Evolutionary conservation across 30 jellyfish, hydroid and myxozoan genomes (phyloP).

Genomic region (Hydractinia echinata): DNA sequence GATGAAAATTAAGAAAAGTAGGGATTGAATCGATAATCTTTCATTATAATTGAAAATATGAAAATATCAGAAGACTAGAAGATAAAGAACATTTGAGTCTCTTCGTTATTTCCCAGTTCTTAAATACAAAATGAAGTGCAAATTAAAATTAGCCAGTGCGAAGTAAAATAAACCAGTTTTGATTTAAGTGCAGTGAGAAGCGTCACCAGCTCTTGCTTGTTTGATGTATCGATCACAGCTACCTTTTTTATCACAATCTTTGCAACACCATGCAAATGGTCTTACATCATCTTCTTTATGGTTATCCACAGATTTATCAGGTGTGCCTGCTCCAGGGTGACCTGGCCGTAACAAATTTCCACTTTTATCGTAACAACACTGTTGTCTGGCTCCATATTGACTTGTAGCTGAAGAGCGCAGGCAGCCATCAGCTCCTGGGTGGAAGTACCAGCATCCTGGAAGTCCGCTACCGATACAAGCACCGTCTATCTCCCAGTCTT

Average conservation of each 20-base stretch:
- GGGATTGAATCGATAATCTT: too few species aligned
- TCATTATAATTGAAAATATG: too few species aligned
- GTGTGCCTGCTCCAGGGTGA: conserved; percentile 34
- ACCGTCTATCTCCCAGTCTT: conserved; percentile 17
- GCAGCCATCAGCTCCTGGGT: conserved; percentile 44
- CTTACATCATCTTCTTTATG: conserved; percentile 5
- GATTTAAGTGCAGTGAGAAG: too few species aligned
- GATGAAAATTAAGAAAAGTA: too few species aligned
- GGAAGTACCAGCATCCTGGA: conserved; percentile 22
- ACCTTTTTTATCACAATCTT: background rate
- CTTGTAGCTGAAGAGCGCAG: conserved; percentile 24
- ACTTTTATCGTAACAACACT: conserved; percentile 31
- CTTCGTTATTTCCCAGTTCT: too few species aligned
- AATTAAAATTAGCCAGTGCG: too few species aligned
- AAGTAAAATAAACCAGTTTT: too few species aligned
- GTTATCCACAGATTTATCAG: conserved; percentile 9
- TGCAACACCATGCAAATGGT: conserved; percentile 33
- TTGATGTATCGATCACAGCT: too few species aligned
- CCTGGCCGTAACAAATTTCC: conserved; percentile 27
- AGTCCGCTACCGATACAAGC: conserved; percentile 11
- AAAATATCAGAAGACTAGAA: too few species aligned
- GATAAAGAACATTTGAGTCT: too few species aligned
- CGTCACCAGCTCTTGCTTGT: too few species aligned
- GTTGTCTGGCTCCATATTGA: conserved; percentile 36
- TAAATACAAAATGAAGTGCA: too few species aligned